Base-by-base conservation (phyloP, 2,888 invertebrate genomes). In the Tiliacea aurago region DNA sequence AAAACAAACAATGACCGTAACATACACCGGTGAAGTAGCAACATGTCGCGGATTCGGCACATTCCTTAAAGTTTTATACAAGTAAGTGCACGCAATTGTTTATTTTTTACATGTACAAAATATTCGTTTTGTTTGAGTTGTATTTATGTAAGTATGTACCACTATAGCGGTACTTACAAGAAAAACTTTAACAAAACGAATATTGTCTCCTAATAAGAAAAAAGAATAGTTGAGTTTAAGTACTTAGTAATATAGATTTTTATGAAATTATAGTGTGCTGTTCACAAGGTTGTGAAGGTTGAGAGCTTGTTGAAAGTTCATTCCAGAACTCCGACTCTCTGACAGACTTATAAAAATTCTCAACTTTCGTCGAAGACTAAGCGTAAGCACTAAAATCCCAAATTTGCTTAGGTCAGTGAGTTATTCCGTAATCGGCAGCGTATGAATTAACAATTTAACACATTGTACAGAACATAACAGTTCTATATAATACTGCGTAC, bases 41-140 rank as follows among this genome's bases (percentile, higher is more conserved):
- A 98, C 98, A 81, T 98, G 98, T 91, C 97, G 97, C 69, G 98
- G 98, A 80, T 98, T 99, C 92, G 99, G 99, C 76, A 98, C 98
- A 89, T 99, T 99, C 96, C 96, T 98, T 86, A 98, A 98, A 96
- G 97, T 99, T 90, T 96, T 99, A 49, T 96, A 97, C 90, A 98
- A 98, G 99, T 98, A 95, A 96, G 93, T 84, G 49, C 45, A 64
- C 66, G 45, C 61, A 73, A 58, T 56, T 62, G 45, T 55, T 51
- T 28, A 5, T 20, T 55, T 47, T 28, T 4, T 20, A 49, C 28
- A 45, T 33, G 43, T 20, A 58, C 20, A 20, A 61, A 58, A 51
- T 37, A 59, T 47, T 59, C 37, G 7, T 43, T 63, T 75, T 53
- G 28, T 20, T 51, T 18, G 33, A 58, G 20, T 67, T 66, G 15